Evolutionary conservation across 1,140 invertebrate species (phyloP), one percentile per base, ranked within the genome.

Genomic region (Dufourea novaeangliae): DNA sequence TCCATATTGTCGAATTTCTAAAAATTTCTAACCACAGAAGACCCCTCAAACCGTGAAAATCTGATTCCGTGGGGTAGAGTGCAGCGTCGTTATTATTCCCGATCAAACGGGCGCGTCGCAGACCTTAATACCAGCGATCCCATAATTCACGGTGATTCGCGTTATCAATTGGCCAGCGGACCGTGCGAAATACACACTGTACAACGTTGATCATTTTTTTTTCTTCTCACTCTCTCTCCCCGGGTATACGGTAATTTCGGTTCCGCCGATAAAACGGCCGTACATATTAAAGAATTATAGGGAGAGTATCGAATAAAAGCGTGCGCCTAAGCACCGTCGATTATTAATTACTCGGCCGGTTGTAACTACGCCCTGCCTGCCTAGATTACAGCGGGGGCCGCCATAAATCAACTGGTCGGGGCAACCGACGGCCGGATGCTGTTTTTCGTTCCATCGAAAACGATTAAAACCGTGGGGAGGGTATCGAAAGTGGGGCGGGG

Each of bases 231-330:
- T 0, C 12, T 14, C 20, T 17, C 46, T 5, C 46, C 20, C 46
- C 20, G 8, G 25, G 4, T 14, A 22, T 29, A 12, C 54, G 25
- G 75, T 77, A 77, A 77, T 77, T 83, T 83, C 64, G 64, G 50
- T 59, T 56, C 25, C 50, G 27, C 52, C 82, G 80, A 83, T 83
- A 82, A 79, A 78, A 82, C 59, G 76, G 56, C 22, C 80, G 76
- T 73, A 83, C 69, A 83, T 79, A 74, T 74, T 79, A 83, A 83
- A 82, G 82, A 83, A 74, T 83, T 83, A 83, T 83, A 83, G 76
- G 75, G 64, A 83, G 77, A 83, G 77, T 83, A 83, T 83, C 82
- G 82, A 83, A 74, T 83, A 82, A 83, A 83, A 83, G 69, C 80
- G 74, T 25, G 68, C 76, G 56, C 76, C 81, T 83, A 83, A 83